Base-by-base conservation (phyloP, 1,140 invertebrate genomes). In the Lordiphosa clarofinis region DNA sequence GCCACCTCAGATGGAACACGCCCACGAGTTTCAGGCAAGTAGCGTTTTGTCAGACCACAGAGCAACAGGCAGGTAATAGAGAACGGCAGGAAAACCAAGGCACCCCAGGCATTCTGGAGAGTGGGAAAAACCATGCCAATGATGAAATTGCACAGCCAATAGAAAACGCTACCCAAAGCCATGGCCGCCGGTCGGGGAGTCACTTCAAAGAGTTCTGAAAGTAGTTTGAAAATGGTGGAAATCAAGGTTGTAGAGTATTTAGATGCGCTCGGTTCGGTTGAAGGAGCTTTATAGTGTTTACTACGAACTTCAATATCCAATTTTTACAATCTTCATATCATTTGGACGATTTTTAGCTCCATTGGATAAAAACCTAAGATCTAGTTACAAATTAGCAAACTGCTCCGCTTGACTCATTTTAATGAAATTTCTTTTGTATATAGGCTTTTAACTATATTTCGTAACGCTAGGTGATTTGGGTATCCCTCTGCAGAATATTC, bases 81-180 rank as follows among this genome's bases (percentile, higher is more conserved):
- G 89, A 95, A 96, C 15, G 95, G 89, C 4, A 95, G 87, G 75
- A 95, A 96, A 0, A 92, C 93, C 48, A 91, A 92, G 1, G 93
- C 86, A 1, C 93, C 93, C 36, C 95, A 91, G 12, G 79, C 31
- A 10, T 75, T 87, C 64, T 94, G 91, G 43, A 96, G 78, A 1
- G 88, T 89, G 19, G 93, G 94, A 90, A 97, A 96, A 11, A 91
- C 89, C 91, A 96, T 93, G 28, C 94, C 96, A 37, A 98, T 93
- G 3, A 95, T 67, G 82, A 98, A 96, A 89, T 97, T 98, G 35
- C 94, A 94, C 4, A 92, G 90, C 96, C 96, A 98, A 89, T 97
- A 98, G 37, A 93, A 92, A 59, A 97, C 91, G 54, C 95, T 96
- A 4, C 96, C 96, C 44, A 97, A 90, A 39, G 96, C 93, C 93